Evolutionary conservation across 2,113 vertebrate genomes (phyloP).

Genomic region (Brachionichthys hirsutus): DNA sequence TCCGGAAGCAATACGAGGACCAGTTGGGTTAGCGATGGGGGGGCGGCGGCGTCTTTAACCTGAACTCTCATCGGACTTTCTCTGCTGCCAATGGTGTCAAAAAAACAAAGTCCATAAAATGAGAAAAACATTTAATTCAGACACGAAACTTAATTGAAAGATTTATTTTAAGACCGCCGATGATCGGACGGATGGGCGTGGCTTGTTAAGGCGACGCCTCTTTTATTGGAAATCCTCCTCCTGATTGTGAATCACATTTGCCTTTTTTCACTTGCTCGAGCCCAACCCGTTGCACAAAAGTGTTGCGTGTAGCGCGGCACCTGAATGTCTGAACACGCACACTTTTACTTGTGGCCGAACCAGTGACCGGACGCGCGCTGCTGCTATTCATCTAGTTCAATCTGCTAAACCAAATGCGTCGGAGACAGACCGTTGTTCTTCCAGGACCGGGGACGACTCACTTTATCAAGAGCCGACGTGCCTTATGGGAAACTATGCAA

Average conservation of each 20-base stretch:
- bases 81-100: constrained; percentile 33
- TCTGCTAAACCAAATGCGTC: constrained; percentile 28
- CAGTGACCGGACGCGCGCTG: constrained; percentile 38
- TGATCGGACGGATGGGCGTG: constrained; percentile 27
- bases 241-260: constrained; percentile 58
- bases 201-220: constrained; percentile 38
- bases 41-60: constrained; percentile 9
- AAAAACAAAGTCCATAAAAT: no score
- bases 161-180: constrained; percentile 7
- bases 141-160: neutral
- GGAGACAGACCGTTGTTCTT: constrained; percentile 41
- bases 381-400: constrained; percentile 15
- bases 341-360: constrained; percentile 62
- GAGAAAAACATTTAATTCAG: constrained; percentile 18
- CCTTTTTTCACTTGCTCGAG: constrained; percentile 71
- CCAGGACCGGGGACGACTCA: constrained; percentile 51
- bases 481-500: constrained; percentile 98
- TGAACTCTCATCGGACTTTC: constrained; percentile 28
- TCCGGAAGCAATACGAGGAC: constrained; percentile 98
- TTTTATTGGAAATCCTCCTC: constrained; percentile 59
- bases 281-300: constrained; percentile 61
- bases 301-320: constrained; percentile 68
- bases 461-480: constrained; percentile 79
- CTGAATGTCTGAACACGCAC: constrained; percentile 75
- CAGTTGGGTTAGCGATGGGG: constrained; percentile 83